phyloP scores from a whole-genome alignment of 2,113 vertebrate species.

The Cyanoderma ruficeps region DNA sequence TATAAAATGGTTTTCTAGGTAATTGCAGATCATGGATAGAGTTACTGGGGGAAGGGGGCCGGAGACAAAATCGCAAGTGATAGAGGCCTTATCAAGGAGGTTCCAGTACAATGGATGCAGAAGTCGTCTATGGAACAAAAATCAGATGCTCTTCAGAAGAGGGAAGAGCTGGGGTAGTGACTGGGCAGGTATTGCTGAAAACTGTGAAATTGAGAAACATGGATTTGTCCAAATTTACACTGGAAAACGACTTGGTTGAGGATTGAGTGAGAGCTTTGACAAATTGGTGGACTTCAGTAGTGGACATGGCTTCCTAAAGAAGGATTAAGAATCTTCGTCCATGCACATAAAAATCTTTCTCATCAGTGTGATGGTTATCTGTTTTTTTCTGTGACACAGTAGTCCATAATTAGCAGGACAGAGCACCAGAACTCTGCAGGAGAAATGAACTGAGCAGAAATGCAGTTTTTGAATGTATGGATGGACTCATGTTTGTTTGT shows the following conservation, averaged over 20 bases:
- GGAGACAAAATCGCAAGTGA: background rate
- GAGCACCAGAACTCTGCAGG: background rate
- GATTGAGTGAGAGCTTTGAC: background rate
- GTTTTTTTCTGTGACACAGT: background rate
- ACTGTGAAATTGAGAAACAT: background rate
- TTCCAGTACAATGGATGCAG: background rate
- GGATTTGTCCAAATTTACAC: background rate
- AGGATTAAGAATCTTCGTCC: background rate
- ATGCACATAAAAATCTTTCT: background rate
- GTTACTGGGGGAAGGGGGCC: background rate
- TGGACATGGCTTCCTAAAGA: background rate
- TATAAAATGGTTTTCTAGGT: background rate
- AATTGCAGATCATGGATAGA: background rate
- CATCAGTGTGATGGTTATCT: accelerated
- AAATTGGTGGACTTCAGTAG: background rate
- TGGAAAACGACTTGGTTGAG: background rate
- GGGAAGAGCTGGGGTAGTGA: background rate
- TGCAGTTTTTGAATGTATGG: background rate
- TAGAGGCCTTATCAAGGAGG: background rate
- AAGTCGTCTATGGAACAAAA: background rate
- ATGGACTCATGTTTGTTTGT: background rate
- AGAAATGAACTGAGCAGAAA: background rate
- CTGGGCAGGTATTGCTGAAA: background rate
- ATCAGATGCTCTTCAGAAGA: background rate
- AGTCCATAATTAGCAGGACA: background rate